phyloP scores from a whole-genome alignment of 1,140 invertebrate genomes.

The Trinorchestia longiramus region DNA sequence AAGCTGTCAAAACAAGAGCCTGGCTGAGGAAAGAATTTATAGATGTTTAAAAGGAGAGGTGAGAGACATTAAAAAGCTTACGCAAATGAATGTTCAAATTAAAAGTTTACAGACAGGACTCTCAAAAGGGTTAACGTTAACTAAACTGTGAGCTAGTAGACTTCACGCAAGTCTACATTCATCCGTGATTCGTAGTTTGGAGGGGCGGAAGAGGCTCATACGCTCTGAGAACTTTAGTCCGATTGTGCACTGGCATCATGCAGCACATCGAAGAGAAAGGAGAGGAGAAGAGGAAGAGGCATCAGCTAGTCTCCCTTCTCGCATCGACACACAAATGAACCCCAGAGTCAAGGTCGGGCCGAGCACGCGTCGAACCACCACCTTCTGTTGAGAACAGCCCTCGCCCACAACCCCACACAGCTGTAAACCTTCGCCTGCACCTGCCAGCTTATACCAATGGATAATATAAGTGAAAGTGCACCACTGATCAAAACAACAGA shows the following conservation, averaged over 20 bases:
- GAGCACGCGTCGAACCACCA: conserved; percentile 26
- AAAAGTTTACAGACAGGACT: not conserved
- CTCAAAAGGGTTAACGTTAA: not conserved
- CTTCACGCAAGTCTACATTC: not conserved
- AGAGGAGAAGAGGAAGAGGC: conserved; percentile 3
- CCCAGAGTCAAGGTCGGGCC: conserved; percentile 35
- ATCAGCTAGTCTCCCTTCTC: not conserved
- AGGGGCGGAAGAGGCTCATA: not conserved
- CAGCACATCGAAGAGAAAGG: not conserved
- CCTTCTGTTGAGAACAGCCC: not conserved
- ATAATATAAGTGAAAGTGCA: not conserved
- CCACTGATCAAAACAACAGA: not conserved
- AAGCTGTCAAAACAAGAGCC: not conserved
- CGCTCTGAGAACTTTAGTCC: not conserved
- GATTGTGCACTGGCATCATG: not conserved
- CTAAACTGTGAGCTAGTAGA: not conserved
- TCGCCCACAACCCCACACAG: conserved; percentile 3
- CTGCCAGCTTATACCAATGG: not conserved
- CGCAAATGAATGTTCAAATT: not conserved
- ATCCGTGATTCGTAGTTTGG: not conserved
- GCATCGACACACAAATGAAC: conserved; percentile 38
- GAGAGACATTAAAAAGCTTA: not conserved
- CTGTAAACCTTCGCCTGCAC: not conserved
- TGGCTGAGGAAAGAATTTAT: not conserved
- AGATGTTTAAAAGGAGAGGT: not conserved